Evolutionary conservation across 2,888 invertebrate genomes (phyloP).

Genomic region (Leistus spinibarbis): DNA sequence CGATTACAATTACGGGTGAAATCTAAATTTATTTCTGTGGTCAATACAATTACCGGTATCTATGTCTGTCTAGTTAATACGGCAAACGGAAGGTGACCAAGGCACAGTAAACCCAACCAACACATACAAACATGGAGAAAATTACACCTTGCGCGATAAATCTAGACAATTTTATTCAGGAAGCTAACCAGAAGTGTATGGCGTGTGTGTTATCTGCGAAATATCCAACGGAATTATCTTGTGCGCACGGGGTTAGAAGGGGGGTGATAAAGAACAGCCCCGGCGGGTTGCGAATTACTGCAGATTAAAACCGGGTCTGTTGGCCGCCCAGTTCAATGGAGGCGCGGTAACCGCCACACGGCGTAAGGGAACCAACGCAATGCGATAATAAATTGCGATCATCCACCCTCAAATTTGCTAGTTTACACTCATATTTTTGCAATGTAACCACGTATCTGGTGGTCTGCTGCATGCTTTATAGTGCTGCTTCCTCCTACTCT

Average conservation of each 20-base stretch:
- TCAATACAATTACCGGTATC: neutral
- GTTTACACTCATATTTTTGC: slow-evolving; percentile 41
- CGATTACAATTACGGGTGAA: neutral
- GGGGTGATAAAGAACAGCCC: slow-evolving; percentile 35
- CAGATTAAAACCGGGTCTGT: slow-evolving; percentile 19
- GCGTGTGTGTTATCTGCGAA: slow-evolving; percentile 40
- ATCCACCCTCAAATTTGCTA: slow-evolving; percentile 36
- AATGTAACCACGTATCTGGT: slow-evolving; percentile 19
- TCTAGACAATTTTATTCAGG: slow-evolving; percentile 26
- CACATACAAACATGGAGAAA: neutral
- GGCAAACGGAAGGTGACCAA: neutral
- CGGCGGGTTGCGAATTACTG: slow-evolving; percentile 24
- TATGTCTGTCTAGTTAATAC: neutral
- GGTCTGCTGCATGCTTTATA: slow-evolving; percentile 27
- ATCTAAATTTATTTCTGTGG: slow-evolving; percentile 3
- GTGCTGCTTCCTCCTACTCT: slow-evolving; percentile 5
- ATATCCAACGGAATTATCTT: slow-evolving; percentile 40
- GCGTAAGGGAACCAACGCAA: slow-evolving; percentile 18
- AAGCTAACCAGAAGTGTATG: slow-evolving; percentile 18
- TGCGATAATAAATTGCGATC: slow-evolving; percentile 38
- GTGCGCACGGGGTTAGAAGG: neutral
- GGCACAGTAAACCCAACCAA: neutral
- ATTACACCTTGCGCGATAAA: slow-evolving; percentile 22
- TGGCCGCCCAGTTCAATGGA: neutral
- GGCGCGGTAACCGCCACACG: neutral